phyloP scores from a whole-genome alignment of 2,113 vertebrate species.

The Hippopotamus amphibius region DNA sequence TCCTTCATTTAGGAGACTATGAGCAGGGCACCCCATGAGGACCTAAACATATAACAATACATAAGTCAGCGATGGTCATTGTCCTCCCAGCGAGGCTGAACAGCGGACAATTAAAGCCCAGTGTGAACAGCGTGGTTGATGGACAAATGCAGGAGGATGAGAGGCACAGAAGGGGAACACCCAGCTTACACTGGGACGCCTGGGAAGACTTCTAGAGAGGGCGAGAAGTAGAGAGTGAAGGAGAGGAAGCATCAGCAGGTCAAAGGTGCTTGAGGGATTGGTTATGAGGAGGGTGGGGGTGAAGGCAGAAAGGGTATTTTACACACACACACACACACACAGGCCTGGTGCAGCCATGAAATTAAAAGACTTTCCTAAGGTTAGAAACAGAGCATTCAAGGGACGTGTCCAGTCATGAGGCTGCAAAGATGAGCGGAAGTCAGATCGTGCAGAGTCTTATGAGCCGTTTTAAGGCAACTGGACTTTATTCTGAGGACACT shows the following conservation, averaged over 20 bases:
- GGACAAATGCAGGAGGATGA: background rate
- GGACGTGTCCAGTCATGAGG: background rate
- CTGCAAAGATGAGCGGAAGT: background rate
- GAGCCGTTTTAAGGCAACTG: background rate
- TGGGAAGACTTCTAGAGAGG: background rate
- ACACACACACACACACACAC: too few relatives aligned
- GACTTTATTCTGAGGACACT: background rate
- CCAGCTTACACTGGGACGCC: background rate
- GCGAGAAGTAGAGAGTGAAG: background rate
- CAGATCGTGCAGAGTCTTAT: background rate
- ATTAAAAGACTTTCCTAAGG: background rate
- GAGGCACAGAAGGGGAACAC: background rate
- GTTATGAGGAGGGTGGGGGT: background rate
- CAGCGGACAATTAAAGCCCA: background rate
- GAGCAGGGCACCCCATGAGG: background rate
- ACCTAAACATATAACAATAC: background rate
- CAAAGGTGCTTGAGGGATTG: background rate
- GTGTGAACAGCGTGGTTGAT: accelerated
- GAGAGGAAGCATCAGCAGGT: background rate
- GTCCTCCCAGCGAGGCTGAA: background rate
- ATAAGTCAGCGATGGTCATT: background rate
- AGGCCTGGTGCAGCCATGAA: background rate
- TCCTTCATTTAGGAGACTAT: background rate
- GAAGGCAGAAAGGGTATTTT: background rate
- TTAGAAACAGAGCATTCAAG: background rate